Percentiles rank a stretch among this genome's conserved stretches.
These are phyloP conservation scores for Euwallacea fornicatus DNA, from an alignment of 1,140 invertebrate genomes.

Conservation along the genomic window DNA sequence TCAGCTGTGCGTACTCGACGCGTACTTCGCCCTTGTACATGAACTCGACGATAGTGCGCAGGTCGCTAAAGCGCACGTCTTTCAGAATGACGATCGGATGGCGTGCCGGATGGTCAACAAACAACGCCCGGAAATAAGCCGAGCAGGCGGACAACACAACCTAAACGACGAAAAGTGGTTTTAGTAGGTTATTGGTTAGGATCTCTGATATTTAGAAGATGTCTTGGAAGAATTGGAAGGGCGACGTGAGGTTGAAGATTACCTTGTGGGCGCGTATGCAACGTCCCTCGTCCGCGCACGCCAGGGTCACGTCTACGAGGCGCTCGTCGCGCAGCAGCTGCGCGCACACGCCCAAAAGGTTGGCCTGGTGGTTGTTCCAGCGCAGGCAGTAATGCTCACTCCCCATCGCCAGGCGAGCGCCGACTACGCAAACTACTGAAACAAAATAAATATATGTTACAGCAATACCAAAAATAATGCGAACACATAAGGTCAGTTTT, in stretches of 20 bases:
- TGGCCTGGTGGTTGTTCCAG: constrained; percentile 96
- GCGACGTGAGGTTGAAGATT: not conserved
- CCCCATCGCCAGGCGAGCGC: constrained; percentile 71
- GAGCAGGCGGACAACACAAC: constrained; percentile 93
- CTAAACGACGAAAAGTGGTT: constrained; percentile 39
- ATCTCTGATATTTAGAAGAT: not conserved
- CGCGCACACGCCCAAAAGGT: constrained; percentile 91
- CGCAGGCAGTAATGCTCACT: constrained; percentile 94
- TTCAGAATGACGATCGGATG: constrained; percentile 93
- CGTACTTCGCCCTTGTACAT: constrained; percentile 96
- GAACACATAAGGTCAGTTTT: constrained; percentile 12
- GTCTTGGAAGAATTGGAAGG: not conserved
- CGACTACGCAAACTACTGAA: constrained; percentile 33
- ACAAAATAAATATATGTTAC: constrained; percentile 9
- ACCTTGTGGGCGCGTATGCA: constrained; percentile 92
- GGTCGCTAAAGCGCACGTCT: constrained; percentile 87
- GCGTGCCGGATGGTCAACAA: constrained; percentile 84
- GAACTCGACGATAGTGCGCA: constrained; percentile 90
- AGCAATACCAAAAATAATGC: not conserved
- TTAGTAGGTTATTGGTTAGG: no score
- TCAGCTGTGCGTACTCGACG: constrained; percentile 89
- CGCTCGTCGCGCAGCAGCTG: constrained; percentile 91
- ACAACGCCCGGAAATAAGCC: constrained; percentile 89
- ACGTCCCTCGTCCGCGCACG: constrained; percentile 84
- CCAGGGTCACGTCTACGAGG: constrained; percentile 93